Evolutionary conservation across 2,888 invertebrate species (phyloP), one percentile per base, ranked within the genome.

Genomic region (Epistrophe eligans): DNA sequence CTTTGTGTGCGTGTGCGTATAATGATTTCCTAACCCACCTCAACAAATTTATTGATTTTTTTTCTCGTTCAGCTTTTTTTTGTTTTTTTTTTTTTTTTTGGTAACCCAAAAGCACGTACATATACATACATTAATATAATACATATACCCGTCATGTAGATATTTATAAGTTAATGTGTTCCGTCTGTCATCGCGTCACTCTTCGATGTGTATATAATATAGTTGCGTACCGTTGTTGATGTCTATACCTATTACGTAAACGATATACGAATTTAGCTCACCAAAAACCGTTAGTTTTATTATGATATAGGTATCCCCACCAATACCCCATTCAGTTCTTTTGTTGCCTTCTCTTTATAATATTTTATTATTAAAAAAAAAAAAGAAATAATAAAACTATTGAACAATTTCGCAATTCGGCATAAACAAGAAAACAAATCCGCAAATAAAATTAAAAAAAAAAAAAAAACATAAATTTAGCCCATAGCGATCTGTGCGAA

Each of bases 1-100:
- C 32, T 24, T 66, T 85, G 79, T 71, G 79, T 87, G 87, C 74
- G 71, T 79, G 71, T 83, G 87, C 79, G 79, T 83, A 79, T 84
- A 80, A 83, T 91, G 90, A 90, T 92, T 92, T 92, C 92, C 91
- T 92, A 92, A 92, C 92, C 92, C 92, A 92, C 92, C 92, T 92
- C 92, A 92, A 92, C 92, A 92, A 92, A 92, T 92, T 92, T 91
- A 92, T 92, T 91, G 92, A 92, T 92, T 90, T 89, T 91, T 88
- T 83, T 79, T 79, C 89, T 89, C 38, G 35, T 67, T 79, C 60
- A 40, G 28, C 40, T 32, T 60, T 77, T 24, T 24, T 24, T 24
- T 24, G 24, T 24, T 24, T 62, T 60, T 77, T 66, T 66, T 79
- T 45, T 71, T n/a, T 66, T 66, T 79, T 45, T 71, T n/a, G 80